Evolutionary conservation across 2,797 vertebrate species (phyloP), one percentile per base, ranked within the genome.

Genomic region (Neoniphon sammara): DNA sequence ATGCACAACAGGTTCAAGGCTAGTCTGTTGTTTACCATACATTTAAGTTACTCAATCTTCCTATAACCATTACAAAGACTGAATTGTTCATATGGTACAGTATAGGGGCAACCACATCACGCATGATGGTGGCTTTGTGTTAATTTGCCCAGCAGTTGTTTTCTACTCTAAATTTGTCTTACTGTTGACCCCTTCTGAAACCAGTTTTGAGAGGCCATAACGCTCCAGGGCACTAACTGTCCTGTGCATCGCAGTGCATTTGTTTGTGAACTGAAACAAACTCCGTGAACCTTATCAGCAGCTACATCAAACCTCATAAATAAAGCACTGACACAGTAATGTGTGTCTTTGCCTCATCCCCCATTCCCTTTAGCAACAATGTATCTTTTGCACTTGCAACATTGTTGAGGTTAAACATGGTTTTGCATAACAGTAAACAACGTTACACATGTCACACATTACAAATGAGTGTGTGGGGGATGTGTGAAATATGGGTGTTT

Each of bases 301-400:
- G 65, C 63, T 2, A 36, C 8, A 27, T 31, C 21, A 60, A 60
- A n/a, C 59, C 58, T 66, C 11, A 70, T 63, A 66, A 84, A 83
- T 77, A 85, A 73, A 68, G 67, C 63, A 68, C 58, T 73, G 73
- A 61, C 25, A 75, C 31, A 69, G 66, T 76, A 73, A 23, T 46
- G 39, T 55, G 39, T 2, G 39, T 46, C 59, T 78, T 82, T 83
- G 74, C 71, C 36, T 66, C 6, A 4, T 7, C 25, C 31, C 50
- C 1, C 20, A 46, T 0, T 17, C 57, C 57, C 15, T 8, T 53
- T 66, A 70, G 61, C 1, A 7, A 77, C 57, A 71, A 71, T 1
- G 0, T 57, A 73, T 85, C 78, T 58, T 58, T 56, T 66, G 63
- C 59, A 63, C 66, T 80, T 53, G 31, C 25, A 30, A 56, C 44